Evolutionary conservation across 30 jellyfish, hydroid and myxozoan genomes (phyloP).

Genomic region (Turritopsis dohrnii): DNA sequence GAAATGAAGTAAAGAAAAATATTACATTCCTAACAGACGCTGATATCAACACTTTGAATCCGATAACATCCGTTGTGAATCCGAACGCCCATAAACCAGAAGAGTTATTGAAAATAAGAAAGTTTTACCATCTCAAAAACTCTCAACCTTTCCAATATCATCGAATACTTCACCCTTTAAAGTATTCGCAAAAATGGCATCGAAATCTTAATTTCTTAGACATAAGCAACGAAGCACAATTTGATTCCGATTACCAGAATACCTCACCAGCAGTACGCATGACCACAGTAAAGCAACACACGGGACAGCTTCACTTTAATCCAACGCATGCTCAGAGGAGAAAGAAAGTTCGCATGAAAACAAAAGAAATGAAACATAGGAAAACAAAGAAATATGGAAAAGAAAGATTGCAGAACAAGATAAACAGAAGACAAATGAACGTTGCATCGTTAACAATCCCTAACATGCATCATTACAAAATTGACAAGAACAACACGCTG

Average conservation of each 20-base stretch:
- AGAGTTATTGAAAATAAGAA: neutral
- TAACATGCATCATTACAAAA: neutral
- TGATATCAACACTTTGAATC: neutral
- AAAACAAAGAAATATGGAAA: neutral
- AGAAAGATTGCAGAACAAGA: neutral
- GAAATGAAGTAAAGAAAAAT: neutral
- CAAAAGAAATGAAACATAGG: neutral
- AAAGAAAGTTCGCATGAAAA: too few relatives aligned
- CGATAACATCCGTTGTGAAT: neutral
- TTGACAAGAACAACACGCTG: neutral
- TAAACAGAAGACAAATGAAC: neutral
- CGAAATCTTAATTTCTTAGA: neutral
- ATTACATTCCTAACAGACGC: neutral
- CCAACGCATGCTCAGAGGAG: neutral
- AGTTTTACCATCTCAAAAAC: neutral
- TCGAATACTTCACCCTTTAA: neutral
- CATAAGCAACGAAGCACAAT: neutral
- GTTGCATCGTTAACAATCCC: neutral
- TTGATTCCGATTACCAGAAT: neutral
- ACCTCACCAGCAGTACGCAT: neutral
- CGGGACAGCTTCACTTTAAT: neutral
- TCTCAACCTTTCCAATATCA: neutral
- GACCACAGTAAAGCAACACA: neutral
- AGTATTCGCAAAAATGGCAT: neutral
- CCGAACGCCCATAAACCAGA: neutral